A percentile compares a stretch with the other conserved stretches of the same genome.
phyloP scores from a whole-genome alignment of 2,888 invertebrate genomes.

The Eledone cirrhosa region DNA sequence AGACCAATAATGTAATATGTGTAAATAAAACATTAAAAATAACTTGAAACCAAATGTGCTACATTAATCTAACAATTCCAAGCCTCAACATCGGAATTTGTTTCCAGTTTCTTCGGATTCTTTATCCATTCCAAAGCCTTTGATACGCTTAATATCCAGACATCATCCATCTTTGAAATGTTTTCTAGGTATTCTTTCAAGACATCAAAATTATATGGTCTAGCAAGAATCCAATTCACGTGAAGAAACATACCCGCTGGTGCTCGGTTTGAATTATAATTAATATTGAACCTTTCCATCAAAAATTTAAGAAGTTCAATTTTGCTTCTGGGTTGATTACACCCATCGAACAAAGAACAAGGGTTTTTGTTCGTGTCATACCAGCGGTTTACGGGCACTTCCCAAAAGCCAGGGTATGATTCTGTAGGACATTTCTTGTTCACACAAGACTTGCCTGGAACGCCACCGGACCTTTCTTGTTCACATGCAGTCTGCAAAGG shows the following conservation, averaged over 20 bases:
- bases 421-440: conserved; percentile 31
- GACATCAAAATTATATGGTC: conserved; percentile 68
- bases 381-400: conserved; percentile 71
- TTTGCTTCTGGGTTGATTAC: conserved; percentile 5
- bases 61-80: conserved; percentile 19
- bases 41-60: too few relatives aligned
- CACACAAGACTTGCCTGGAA: conserved; percentile 24
- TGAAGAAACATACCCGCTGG: conserved; percentile 84
- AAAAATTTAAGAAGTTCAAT: conserved; percentile 67
- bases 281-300: conserved; percentile 76
- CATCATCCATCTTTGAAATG: conserved; percentile 33
- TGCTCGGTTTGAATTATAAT: conserved; percentile 75
- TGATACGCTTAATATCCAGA: conserved; percentile 36
- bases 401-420: conserved; percentile 72
- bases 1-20: too few relatives aligned
- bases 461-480: background rate
- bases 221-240: conserved; percentile 80
- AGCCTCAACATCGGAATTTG: conserved; percentile 11
- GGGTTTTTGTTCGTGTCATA: conserved; percentile 33
- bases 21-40: too few relatives aligned
- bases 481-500: background rate
- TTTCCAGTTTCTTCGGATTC: conserved; percentile 30
- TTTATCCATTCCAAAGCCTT: conserved; percentile 38
- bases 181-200: conserved; percentile 33
- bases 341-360: conserved; percentile 44